These are phyloP conservation scores for Apeira syringaria DNA, from an alignment of 2,888 invertebrate genomes.

Conservation along the genomic window DNA sequence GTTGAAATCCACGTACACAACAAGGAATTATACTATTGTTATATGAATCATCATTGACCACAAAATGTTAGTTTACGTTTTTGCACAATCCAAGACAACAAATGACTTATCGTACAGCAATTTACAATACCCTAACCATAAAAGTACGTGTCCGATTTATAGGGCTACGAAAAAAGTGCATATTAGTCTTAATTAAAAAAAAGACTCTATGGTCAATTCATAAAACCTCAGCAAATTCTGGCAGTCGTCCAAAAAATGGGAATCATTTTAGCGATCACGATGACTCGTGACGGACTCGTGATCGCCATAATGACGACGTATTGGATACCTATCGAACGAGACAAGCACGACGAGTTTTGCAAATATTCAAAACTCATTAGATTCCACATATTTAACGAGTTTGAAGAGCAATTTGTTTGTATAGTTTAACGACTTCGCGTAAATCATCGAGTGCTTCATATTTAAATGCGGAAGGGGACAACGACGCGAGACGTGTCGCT, in stretches of 20 bases:
- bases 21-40: conserved; percentile 39
- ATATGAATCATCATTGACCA: conserved; percentile 45
- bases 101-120: conserved; percentile 21
- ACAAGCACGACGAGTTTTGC: conserved; percentile 28
- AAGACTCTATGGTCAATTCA: conserved; percentile 10
- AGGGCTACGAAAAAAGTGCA: too few species aligned
- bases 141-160: too few species aligned
- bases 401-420: conserved; percentile 25
- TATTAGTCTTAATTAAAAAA: too few species aligned
- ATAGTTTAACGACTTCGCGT: conserved; percentile 20
- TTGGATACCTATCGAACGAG: conserved; percentile 23
- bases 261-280: conserved; percentile 17
- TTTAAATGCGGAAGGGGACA: conserved; percentile 17
- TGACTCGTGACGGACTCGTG: too few species aligned
- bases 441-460: conserved; percentile 19
- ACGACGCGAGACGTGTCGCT: conserved; percentile 2
- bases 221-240: conserved; percentile 13
- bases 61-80: conserved; percentile 24
- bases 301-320: too few species aligned
- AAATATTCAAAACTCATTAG: conserved; percentile 34
- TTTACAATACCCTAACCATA: too few species aligned
- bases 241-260: conserved; percentile 10
- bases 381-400: conserved; percentile 24
- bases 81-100: conserved; percentile 18
- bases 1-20: conserved; percentile 52